Evolutionary conservation across 2,113 vertebrate species (phyloP), one percentile per base, ranked within the genome.

Genomic region (Ciconia stormi): DNA sequence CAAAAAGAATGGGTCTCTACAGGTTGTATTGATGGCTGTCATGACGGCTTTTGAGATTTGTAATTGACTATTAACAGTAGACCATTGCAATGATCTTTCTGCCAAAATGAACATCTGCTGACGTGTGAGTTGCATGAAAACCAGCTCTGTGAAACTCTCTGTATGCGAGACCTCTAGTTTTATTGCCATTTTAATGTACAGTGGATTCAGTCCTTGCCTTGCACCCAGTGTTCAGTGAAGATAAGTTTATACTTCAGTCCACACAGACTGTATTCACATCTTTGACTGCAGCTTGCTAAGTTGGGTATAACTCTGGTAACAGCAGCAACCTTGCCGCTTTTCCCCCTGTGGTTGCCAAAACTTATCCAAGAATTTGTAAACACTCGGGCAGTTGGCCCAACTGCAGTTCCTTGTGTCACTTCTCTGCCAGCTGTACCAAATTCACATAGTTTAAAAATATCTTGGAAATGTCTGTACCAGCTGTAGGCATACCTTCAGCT

Each of bases 21-120:
- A 63, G 38, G 53, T 53, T 78, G 62, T 78, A 55, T 63, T 21
- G 73, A 56, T 81, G 47, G 26, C n/a, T 38, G 76, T 47, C 38
- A 52, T 58, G 63, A 42, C 21, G 6, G 8, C 73, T 82, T 83
- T 86, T 69, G 70, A 82, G 34, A 77, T 59, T 78, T 83, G 59
- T 50, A 81, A 69, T 74, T 77, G 50, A 16, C 56, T 55, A 5
- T 92, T 94, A 84, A 86, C 40, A 49, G 44, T 36, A 90, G 83
- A 83, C 46, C 19, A 38, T 78, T 97, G 92, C 49, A 62, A 17
- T 71, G 58, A 66, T 94, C 69, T 79, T 72, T 86, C 46, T 93
- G 80, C 69, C 58, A 83, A 71, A 94, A 73, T 10, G 36, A 95
- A 62, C 44, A 86, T 93, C 74, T 90, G 87, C 42, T 81, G 82